Conservation (phyloP, 2,888 invertebrate genomes). For the Platycnemis pennipes region DNA sequence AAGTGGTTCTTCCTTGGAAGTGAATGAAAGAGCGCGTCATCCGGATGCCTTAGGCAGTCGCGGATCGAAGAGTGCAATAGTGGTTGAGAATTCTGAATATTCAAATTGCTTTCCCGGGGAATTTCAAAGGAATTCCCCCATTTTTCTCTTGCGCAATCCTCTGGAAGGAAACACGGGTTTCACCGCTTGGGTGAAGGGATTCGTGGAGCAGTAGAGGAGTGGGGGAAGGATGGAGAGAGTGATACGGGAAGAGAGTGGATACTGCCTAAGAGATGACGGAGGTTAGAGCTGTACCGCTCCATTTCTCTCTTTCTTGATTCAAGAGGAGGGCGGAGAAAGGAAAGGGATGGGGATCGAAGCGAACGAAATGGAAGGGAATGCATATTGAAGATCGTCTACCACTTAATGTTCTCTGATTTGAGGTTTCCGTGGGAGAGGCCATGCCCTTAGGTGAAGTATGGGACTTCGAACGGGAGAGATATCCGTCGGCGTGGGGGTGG, state of each 20-base stretch:
- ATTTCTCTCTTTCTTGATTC: conserved; percentile 7
- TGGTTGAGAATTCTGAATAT: conserved; percentile 28
- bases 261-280: background rate
- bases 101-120: background rate
- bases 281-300: background rate
- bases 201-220: background rate
- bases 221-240: background rate
- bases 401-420: conserved; percentile 60
- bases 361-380: conserved; percentile 28
- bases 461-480: background rate
- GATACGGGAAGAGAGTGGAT: background rate
- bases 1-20: background rate
- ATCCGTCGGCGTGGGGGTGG: background rate
- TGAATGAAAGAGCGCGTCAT: background rate
- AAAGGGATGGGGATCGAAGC: conserved; percentile 10
- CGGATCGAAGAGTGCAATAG: conserved; percentile 9
- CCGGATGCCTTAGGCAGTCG: background rate
- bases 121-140: conserved; percentile 22
- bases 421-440: conserved; percentile 40
- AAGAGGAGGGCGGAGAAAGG: background rate
- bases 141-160: background rate
- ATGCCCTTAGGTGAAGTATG: conserved; percentile 43
- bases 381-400: conserved; percentile 64
- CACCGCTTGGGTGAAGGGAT: background rate
- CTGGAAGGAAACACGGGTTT: background rate